phyloP scores from a whole-genome alignment of 2,113 vertebrate species.

The Gnathonemus longibarbis region DNA sequence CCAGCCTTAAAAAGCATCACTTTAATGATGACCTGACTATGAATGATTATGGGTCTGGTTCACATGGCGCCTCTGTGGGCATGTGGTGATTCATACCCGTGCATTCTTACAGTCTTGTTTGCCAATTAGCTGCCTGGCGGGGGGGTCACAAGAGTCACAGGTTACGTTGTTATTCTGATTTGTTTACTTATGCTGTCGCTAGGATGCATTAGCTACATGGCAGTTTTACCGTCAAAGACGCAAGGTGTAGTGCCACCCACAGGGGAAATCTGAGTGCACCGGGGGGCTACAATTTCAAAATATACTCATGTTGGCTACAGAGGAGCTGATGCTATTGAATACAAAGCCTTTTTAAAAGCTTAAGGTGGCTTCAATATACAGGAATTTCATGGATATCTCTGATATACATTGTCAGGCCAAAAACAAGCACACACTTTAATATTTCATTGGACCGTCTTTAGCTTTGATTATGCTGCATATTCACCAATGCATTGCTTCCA shows the following conservation, averaged over 20 bases:
- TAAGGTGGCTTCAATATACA: neutral
- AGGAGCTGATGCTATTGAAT: neutral
- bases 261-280: neutral
- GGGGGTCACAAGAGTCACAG: neutral
- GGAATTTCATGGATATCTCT: neutral
- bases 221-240: neutral
- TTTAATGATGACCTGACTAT: neutral
- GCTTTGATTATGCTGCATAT: no score
- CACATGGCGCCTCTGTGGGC: neutral
- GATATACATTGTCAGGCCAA: no score
- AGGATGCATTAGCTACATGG: neutral
- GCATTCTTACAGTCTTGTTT: neutral
- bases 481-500: neutral
- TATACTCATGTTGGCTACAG: neutral
- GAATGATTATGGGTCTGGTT: neutral
- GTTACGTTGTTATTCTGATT: neutral
- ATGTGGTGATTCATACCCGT: neutral
- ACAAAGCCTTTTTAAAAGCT: neutral
- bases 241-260: neutral
- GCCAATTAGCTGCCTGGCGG: neutral
- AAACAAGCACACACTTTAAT: no score
- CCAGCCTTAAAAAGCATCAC: neutral
- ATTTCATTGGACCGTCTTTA: no score
- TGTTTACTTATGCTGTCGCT: neutral
- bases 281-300: neutral